Conservation (phyloP, 2,113 vertebrate genomes). For the Ailurus styani region DNA sequence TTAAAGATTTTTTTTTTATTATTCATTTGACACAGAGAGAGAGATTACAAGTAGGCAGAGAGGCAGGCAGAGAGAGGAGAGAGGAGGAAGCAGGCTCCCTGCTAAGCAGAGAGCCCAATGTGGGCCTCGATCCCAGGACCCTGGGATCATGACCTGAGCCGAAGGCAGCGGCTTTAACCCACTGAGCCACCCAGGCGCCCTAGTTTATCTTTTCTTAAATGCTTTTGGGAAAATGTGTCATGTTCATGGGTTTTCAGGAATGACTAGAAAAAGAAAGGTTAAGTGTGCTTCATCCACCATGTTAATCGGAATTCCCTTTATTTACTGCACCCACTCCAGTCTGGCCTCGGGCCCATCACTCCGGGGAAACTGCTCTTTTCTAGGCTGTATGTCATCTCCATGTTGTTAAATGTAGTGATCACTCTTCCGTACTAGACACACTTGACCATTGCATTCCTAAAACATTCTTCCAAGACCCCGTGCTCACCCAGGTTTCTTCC, state of each 20-base stretch:
- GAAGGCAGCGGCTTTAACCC: too few relatives aligned
- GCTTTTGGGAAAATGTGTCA: not conserved
- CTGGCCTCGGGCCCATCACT: not conserved
- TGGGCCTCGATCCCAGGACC: too few relatives aligned
- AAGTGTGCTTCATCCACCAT: not conserved
- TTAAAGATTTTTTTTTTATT: too few relatives aligned
- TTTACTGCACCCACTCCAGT: not conserved
- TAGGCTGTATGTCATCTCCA: not conserved
- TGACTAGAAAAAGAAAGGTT: not conserved
- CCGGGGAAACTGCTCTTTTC: not conserved
- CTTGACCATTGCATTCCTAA: not conserved
- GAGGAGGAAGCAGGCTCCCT: too few relatives aligned
- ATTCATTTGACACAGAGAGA: too few relatives aligned
- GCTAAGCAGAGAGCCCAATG: too few relatives aligned
- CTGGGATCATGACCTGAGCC: too few relatives aligned
- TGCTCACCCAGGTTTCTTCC: not conserved
- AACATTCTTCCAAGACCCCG: not conserved
- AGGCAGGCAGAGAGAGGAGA: too few relatives aligned
- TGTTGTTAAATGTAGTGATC: not conserved
- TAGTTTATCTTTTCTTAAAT: not conserved
- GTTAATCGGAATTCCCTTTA: not conserved
- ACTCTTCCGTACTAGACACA: not conserved
- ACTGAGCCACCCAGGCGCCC: too few relatives aligned
- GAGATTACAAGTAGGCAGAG: too few relatives aligned
- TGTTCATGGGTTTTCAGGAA: not conserved